Evolutionary conservation across 2,888 invertebrate genomes (phyloP), one percentile per base, ranked within the genome.

Genomic region (Acronicta leporina): DNA sequence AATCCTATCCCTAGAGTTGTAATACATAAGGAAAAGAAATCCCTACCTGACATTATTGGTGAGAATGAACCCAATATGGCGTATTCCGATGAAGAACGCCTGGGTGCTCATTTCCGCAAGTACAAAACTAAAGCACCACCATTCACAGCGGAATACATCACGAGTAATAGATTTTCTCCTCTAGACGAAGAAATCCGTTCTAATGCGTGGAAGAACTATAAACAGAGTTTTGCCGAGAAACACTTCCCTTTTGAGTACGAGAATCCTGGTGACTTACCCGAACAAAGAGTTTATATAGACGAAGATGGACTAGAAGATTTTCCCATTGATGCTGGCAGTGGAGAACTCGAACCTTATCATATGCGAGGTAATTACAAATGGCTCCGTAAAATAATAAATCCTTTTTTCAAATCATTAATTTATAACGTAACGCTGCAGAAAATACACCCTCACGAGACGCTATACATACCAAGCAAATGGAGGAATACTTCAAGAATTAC

Each of bases 261-360:
- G 78, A 90, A 91, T 65, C 91, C 91, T 1, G 86, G 82, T n/a
- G 93, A 93, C 15, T 78, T 95, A 43, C 92, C 95, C 8, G 96
- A 96, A 82, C 94, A 92, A 14, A 90, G 96, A 55, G 95, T 95
- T 72, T 96, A 96, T 76, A 90, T 91, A 49, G 95, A 95, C 60
- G 95, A 95, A 80, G 95, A 94, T 40, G 90, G 87, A n/a, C 64
- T 86, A n/a, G 94, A 92, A 42, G 94, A 92, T 50, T 84, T 87
- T 44, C 83, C 89, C 3, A 84, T 90, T 48, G 95, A 95, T 52
- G 73, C 87, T 50, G 95, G 93, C 10, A 94, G 92, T 73, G 94
- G 93, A 3, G 93, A 94, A 72, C 75, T 86, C 20, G 90, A 91
- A 72, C 82, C 88, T 8, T 90, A 86, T 66, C 85, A 87, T 56